phyloP scores from a whole-genome alignment of 2,113 vertebrate genomes.

The Pardalotus punctatus region DNA sequence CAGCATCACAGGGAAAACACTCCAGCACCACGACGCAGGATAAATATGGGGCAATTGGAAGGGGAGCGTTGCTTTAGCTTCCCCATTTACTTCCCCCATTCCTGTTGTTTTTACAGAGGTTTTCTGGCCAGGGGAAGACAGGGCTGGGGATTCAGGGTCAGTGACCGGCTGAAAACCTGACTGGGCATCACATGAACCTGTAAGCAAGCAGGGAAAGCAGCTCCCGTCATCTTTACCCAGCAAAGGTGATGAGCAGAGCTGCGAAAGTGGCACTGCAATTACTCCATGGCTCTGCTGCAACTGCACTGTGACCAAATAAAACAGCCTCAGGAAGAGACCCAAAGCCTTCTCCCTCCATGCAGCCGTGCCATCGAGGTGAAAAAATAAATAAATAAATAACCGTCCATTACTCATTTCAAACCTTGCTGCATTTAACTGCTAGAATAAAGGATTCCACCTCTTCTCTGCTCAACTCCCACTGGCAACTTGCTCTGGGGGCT shows the following conservation, averaged over 20 bases:
- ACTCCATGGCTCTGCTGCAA: constrained; percentile 47
- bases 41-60: background rate
- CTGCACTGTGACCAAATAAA: background rate
- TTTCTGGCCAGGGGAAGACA: background rate
- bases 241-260: constrained; percentile 31
- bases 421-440: constrained; percentile 40
- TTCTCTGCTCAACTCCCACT: constrained; percentile 40
- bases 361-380: background rate
- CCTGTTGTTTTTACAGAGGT: background rate
- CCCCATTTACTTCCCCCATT: background rate
- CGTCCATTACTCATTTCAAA: constrained; percentile 50
- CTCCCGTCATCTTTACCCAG: background rate
- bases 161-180: background rate
- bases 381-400: constrained; percentile 2
- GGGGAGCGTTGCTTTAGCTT: background rate
- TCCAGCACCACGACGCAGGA: background rate
- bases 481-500: constrained; percentile 59
- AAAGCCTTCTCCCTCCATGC: background rate
- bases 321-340: background rate
- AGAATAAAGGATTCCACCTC: constrained; percentile 56
- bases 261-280: constrained; percentile 25
- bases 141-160: background rate
- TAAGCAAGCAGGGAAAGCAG: background rate
- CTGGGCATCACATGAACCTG: background rate
- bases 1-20: background rate